A percentile compares a stretch with the other conserved stretches of the same genome.
phyloP scores from a whole-genome alignment of 1,140 invertebrate species.

The Drosophila pseudoobscura region DNA sequence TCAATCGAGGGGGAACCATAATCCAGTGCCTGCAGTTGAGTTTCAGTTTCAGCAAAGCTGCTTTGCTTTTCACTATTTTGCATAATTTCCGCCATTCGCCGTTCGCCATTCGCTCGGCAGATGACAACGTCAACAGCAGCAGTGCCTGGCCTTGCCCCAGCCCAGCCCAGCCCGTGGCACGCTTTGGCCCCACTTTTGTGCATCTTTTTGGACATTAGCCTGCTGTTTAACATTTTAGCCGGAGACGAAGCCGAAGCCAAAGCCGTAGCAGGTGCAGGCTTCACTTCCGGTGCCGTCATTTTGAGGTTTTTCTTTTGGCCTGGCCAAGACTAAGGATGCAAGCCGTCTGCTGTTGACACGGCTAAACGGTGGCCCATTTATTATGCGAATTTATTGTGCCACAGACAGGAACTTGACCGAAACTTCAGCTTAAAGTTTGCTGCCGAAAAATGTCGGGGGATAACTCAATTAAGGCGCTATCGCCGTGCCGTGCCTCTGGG shows the following conservation, averaged over 20 bases:
- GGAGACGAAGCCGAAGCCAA: background rate
- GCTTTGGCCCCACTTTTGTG: conserved; percentile 58
- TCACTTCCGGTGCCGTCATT: conserved; percentile 8
- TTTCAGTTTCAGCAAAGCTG: conserved; percentile 75
- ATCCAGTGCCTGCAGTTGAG: conserved; percentile 71
- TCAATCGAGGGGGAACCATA: conserved; percentile 28
- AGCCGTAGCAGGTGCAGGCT: conserved; percentile 16
- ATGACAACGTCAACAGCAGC: conserved; percentile 39
- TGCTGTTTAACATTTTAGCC: conserved; percentile 63
- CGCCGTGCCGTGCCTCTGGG: background rate
- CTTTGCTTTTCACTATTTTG: conserved; percentile 71
- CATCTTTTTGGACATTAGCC: conserved; percentile 73
- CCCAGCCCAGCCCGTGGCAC: conserved; percentile 45
- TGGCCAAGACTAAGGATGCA: conserved; percentile 27
- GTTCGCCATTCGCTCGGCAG: conserved; percentile 51
- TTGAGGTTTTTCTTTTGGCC: conserved; percentile 5
- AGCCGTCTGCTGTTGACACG: conserved; percentile 64
- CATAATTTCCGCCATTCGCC: conserved; percentile 76
- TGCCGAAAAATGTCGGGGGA: conserved; percentile 51
- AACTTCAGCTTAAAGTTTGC: conserved; percentile 48
- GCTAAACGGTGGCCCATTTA: conserved; percentile 68
- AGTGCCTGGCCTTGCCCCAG: conserved; percentile 1
- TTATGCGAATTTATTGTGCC: conserved; percentile 70
- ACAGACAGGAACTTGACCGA: conserved; percentile 41
- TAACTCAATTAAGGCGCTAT: conserved; percentile 67